Evolutionary conservation across 1,140 invertebrate species (phyloP).

Genomic region (Pygmarrhopalites habei): DNA sequence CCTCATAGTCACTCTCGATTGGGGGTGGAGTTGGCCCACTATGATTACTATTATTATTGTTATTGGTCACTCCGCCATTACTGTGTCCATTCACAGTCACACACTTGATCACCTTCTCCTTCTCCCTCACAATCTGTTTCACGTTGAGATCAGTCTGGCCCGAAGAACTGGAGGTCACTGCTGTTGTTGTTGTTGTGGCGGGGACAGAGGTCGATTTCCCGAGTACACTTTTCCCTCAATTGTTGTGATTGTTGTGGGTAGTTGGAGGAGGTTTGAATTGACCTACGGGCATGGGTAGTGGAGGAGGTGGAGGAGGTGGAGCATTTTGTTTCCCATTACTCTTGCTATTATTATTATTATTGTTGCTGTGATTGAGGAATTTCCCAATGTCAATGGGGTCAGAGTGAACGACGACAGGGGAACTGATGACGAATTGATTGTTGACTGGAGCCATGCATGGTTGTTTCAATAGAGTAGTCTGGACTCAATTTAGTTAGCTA

Average conservation of each 20-base stretch:
- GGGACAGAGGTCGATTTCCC: not conserved
- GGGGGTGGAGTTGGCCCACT: no score
- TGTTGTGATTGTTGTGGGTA: no score
- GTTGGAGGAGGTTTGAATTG: not conserved
- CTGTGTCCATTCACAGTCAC: not conserved
- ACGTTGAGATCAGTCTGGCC: not conserved
- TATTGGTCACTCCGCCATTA: not conserved
- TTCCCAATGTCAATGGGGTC: not conserved
- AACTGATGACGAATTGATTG: constrained; percentile 2
- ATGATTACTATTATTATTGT: not conserved
- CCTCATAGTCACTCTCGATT: constrained; percentile 39
- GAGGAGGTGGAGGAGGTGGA: constrained; percentile 32
- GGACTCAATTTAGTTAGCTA: constrained; percentile 1
- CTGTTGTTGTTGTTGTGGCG: no score
- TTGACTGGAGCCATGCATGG: constrained; percentile 16
- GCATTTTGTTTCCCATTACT: constrained; percentile 3
- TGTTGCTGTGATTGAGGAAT: not conserved
- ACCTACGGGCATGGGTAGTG: constrained; percentile 13
- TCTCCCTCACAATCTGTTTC: constrained; percentile 1
- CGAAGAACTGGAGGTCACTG: no score
- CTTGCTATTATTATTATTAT: constrained; percentile 18
- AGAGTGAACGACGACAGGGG: not conserved
- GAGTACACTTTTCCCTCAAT: not conserved
- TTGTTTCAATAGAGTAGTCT: constrained; percentile 8
- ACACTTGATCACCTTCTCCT: constrained; percentile 1